phyloP scores from a whole-genome alignment of 2,113 vertebrate genomes.

The Numenius arquata region DNA sequence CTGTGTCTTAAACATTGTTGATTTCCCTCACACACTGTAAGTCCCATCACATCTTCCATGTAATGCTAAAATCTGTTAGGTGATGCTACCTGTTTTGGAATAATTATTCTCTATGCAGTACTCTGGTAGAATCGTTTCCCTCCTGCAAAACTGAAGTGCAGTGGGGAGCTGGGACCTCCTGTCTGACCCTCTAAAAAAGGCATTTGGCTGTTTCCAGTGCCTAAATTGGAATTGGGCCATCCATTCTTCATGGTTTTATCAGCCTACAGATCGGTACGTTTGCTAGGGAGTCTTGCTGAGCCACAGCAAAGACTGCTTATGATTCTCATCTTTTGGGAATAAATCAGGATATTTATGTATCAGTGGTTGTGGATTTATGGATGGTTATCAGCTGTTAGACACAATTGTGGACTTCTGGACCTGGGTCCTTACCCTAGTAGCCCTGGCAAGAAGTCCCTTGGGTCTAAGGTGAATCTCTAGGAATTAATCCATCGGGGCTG shows the following conservation, averaged over 20 bases:
- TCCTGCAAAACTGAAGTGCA: background rate
- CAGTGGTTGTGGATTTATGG: background rate
- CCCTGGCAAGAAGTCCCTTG: background rate
- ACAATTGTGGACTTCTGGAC: background rate
- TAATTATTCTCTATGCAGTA: background rate
- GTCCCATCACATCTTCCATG: background rate
- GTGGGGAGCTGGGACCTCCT: background rate
- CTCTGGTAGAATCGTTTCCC: background rate
- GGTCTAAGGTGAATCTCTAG: background rate
- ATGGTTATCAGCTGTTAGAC: background rate
- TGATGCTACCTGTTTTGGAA: background rate
- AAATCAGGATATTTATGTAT: background rate
- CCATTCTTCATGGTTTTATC: background rate
- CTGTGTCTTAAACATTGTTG: background rate
- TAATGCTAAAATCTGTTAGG: background rate
- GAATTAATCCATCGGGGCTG: background rate
- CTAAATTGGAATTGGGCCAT: background rate
- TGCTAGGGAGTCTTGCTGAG: background rate
- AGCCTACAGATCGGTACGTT: background rate
- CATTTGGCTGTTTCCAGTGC: background rate
- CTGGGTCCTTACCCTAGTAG: background rate
- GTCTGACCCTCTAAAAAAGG: background rate
- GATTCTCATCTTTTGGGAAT: background rate
- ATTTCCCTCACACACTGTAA: background rate
- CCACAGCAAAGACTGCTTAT: background rate